Evolutionary conservation across 2,888 invertebrate species (phyloP), one percentile per base, ranked within the genome.

Genomic region (Cyclophora punctaria): DNA sequence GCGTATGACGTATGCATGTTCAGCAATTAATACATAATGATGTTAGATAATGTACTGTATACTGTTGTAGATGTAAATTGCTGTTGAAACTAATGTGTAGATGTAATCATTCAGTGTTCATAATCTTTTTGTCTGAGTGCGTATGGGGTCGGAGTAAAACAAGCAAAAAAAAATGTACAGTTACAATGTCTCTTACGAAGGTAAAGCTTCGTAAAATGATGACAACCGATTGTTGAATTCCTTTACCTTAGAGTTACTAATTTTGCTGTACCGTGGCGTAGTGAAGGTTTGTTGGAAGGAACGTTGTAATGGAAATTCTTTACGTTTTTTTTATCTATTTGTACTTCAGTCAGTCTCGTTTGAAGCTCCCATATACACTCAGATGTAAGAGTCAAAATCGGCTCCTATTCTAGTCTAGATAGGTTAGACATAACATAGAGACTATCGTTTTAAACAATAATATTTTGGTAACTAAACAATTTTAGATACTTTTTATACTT

Each of bases 21-120:
- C 86, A 78, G 77, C 78, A 80, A 80, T 80, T 79, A 37, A 82
- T 78, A 77, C 69, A 71, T 73, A 78, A 67, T 63, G 58, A 64
- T 59, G 70, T 77, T 75, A 75, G 66, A 64, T 66, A 73, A 74
- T 71, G 69, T 67, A 65, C 63, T 56, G 73, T 79, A 77, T 76
- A 79, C 77, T 75, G 71, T 78, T 70, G 71, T 83, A 83, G 77
- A 65, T 66, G 59, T 66, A 67, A 75, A 73, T 74, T 63, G 77
- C 78, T 78, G 80, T 80, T 81, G 71, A 63, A 66, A 63, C 62
- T 71, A 67, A 75, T 66, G 60, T 64, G 76, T 79, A 80, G 76
- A 69, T 62, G 68, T 72, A 72, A 76, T 64, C 57, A 69, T 76
- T 76, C 75, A 78, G 84, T 85, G 86, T 85, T 86, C 86, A 83